Evolutionary conservation across 2,113 vertebrate species (phyloP).

Genomic region (Brachyistius frenatus): DNA sequence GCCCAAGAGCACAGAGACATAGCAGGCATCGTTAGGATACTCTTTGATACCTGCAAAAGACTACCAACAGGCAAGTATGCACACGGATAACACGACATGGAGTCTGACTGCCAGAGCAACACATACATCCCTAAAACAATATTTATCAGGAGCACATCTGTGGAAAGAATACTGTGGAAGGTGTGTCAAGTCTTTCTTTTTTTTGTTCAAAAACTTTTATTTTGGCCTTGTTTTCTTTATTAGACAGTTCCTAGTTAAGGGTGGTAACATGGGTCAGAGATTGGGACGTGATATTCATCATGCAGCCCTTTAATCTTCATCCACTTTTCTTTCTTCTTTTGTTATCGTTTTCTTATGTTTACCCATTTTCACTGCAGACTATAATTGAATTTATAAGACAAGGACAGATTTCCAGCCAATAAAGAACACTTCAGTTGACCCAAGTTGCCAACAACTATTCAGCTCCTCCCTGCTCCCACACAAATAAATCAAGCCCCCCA

Average conservation of each 20-base stretch:
- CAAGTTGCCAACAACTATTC: slow-evolving; percentile 55
- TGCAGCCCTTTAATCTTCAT: too few species aligned
- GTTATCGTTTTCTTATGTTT: too few species aligned
- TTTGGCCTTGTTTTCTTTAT: too few species aligned
- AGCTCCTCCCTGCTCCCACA: slow-evolving; percentile 64
- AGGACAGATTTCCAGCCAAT: neutral
- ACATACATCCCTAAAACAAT: slow-evolving; percentile 22
- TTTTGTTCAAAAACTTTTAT: too few species aligned
- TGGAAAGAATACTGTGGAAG: too few species aligned
- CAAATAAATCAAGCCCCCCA: slow-evolving; percentile 77
- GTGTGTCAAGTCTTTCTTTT: too few species aligned
- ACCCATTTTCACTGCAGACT: too few species aligned
- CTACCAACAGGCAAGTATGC: slow-evolving; percentile 1
- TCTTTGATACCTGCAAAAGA: slow-evolving; percentile 40
- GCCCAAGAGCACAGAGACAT: slow-evolving; percentile 54
- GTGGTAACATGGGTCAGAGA: too few species aligned
- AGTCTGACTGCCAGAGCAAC: neutral
- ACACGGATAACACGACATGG: slow-evolving; percentile 11
- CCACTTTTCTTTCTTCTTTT: too few species aligned
- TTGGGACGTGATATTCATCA: too few species aligned
- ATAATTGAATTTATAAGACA: too few species aligned
- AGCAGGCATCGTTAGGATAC: slow-evolving; percentile 55
- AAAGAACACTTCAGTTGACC: slow-evolving; percentile 40
- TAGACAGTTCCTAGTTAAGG: too few species aligned
- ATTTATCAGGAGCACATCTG: neutral